phyloP scores from a whole-genome alignment of 2,113 vertebrate genomes.

The Speoplatyrhinus poulsoni region DNA sequence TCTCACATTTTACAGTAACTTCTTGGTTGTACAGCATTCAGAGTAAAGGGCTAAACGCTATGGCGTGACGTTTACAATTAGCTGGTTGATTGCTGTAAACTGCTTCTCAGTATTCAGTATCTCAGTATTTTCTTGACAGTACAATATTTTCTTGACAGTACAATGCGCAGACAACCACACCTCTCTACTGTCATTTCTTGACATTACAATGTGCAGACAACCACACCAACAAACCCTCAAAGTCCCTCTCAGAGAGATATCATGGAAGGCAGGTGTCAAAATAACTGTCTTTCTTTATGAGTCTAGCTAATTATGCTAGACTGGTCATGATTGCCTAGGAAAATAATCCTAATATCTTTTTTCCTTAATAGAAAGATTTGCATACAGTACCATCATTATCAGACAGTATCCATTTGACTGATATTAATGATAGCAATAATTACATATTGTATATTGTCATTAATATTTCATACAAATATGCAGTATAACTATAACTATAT shows the following conservation, averaged over 20 bases:
- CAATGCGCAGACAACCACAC: not conserved
- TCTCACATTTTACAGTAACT: too few species aligned
- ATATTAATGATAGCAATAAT: not conserved
- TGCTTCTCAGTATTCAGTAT: not conserved
- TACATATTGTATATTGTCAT: constrained; percentile 20
- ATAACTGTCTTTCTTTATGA: constrained; percentile 7
- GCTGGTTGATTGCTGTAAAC: not conserved
- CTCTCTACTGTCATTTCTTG: constrained; percentile 2
- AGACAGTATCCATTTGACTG: constrained; percentile 10
- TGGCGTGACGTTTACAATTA: not conserved
- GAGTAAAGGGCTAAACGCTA: too few species aligned
- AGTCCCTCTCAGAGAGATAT: constrained; percentile 2
- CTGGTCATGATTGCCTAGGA: constrained; percentile 18
- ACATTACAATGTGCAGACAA: not conserved
- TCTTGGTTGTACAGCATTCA: too few species aligned
- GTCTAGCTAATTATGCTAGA: constrained; percentile 22
- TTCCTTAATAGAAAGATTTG: constrained; percentile 24
- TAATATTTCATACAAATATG: constrained; percentile 5
- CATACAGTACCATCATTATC: constrained; percentile 4
- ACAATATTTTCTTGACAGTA: not conserved
- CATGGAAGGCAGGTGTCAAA: constrained; percentile 15
- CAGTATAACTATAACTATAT: not conserved
- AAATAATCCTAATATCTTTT: constrained; percentile 25
- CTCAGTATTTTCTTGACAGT: too few species aligned
- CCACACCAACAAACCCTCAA: constrained; percentile 14